phyloP scores from a whole-genome alignment of 1,140 invertebrate species.

The Hyles euphorbiae region DNA sequence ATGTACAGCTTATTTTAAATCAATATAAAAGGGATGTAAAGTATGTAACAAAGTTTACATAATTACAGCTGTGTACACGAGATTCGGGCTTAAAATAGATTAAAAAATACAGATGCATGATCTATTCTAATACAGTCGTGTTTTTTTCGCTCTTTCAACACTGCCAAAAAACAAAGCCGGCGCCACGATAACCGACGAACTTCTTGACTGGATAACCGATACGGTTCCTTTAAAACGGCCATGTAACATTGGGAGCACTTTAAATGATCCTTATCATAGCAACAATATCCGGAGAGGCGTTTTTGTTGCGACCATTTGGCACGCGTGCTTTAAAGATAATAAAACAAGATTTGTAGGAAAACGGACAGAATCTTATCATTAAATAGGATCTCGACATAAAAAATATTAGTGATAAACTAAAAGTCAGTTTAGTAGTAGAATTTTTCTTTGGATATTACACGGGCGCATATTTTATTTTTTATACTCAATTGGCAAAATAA shows the following conservation, averaged over 20 bases:
- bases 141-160: slow-evolving; percentile 20
- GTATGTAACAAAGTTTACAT: too few relatives aligned
- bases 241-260: slow-evolving; percentile 44
- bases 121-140: slow-evolving; percentile 6
- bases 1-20: too few relatives aligned
- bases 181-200: slow-evolving; percentile 46
- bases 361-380: too few relatives aligned
- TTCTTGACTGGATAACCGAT: slow-evolving; percentile 47
- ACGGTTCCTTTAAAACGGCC: slow-evolving; percentile 37
- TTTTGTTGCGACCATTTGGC: slow-evolving; percentile 40
- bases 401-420: too few relatives aligned
- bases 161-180: slow-evolving; percentile 48
- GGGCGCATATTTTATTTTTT: neutral
- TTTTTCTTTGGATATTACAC: too few relatives aligned
- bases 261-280: slow-evolving; percentile 40
- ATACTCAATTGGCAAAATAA: neutral
- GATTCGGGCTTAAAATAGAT: neutral
- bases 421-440: too few relatives aligned
- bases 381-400: too few relatives aligned
- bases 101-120: neutral
- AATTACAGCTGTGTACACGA: too few relatives aligned
- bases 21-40: too few relatives aligned
- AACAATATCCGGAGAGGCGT: slow-evolving; percentile 36
- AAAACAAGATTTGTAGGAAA: too few relatives aligned
- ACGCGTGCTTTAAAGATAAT: slow-evolving; percentile 31